Evolutionary conservation across 35 echinoderm and acorn worm genomes (phyloP).

Genomic region (Lytechinus variegatus): DNA sequence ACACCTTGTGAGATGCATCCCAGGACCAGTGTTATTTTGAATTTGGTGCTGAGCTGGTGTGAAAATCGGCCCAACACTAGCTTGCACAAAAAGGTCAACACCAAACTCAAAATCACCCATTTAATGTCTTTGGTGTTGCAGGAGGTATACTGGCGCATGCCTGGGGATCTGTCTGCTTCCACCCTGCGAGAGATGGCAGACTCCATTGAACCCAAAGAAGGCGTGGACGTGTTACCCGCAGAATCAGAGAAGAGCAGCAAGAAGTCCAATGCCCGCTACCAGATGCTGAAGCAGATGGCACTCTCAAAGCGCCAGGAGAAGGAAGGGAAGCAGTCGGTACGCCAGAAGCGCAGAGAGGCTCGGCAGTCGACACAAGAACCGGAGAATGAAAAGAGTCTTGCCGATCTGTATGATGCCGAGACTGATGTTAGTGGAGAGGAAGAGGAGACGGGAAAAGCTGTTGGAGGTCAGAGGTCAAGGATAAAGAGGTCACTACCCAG

Average conservation of each 20-base stretch:
- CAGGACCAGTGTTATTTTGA: too few relatives aligned
- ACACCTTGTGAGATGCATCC: too few relatives aligned
- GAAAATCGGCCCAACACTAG: too few relatives aligned
- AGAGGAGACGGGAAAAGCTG: background rate
- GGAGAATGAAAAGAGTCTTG: slow-evolving; percentile 36
- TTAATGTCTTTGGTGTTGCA: background rate
- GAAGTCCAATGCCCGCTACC: slow-evolving; percentile 61
- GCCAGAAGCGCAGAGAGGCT: slow-evolving; percentile 51
- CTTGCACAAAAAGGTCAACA: too few relatives aligned
- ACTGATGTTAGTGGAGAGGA: slow-evolving; percentile 34
- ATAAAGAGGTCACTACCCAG: slow-evolving; percentile 77
- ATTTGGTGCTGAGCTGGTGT: too few relatives aligned
- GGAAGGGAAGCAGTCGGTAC: slow-evolving; percentile 51
- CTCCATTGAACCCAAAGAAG: slow-evolving; percentile 82
- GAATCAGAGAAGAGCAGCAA: slow-evolving; percentile 53
- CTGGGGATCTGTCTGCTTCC: slow-evolving; percentile 60
- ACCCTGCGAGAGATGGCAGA: slow-evolving; percentile 72
- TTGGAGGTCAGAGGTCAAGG: slow-evolving; percentile 52
- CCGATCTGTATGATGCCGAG: slow-evolving; percentile 31
- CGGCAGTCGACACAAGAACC: background rate
- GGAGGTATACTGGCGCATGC: slow-evolving; percentile 96
- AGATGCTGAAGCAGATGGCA: slow-evolving; percentile 88
- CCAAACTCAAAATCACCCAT: too few relatives aligned
- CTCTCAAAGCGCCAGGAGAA: slow-evolving; percentile 54
- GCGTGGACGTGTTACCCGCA: background rate